These are phyloP conservation scores for Drosophila novamexicana DNA, from an alignment of 1,140 invertebrate genomes.

Conservation along the genomic window DNA sequence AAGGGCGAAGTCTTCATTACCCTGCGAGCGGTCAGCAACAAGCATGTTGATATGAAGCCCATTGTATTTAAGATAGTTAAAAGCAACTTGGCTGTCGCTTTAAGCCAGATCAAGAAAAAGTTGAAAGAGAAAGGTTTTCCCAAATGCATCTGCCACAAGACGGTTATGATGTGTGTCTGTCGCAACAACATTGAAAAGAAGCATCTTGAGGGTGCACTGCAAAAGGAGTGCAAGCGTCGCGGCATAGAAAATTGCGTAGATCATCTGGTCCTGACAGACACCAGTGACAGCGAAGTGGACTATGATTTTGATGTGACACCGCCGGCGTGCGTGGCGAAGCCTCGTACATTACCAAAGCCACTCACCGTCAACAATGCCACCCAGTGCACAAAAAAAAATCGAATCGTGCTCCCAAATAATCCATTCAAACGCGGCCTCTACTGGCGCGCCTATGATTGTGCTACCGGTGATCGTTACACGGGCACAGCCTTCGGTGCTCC, in stretches of 20 bases:
- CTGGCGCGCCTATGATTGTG: constrained; percentile 48
- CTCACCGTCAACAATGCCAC: constrained; percentile 39
- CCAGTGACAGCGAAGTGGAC: constrained; percentile 71
- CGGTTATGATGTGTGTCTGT: constrained; percentile 67
- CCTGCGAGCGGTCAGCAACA: constrained; percentile 41
- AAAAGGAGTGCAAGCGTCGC: constrained; percentile 39
- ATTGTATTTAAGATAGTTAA: constrained; percentile 74
- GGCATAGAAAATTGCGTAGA: constrained; percentile 50
- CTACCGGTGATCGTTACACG: constrained; percentile 50
- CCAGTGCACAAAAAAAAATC: constrained; percentile 46
- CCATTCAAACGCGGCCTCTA: constrained; percentile 30
- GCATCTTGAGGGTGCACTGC: constrained; percentile 45
- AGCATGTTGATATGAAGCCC: constrained; percentile 46
- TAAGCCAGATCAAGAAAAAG: constrained; percentile 45
- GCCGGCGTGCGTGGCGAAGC: constrained; percentile 29
- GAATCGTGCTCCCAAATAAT: constrained; percentile 3
- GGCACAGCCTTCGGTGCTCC: constrained; percentile 49
- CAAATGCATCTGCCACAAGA: constrained; percentile 72
- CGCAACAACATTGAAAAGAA: constrained; percentile 58
- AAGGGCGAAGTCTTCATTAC: constrained; percentile 67
- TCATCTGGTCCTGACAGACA: constrained; percentile 67
- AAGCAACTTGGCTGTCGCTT: constrained; percentile 48
- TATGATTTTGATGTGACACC: constrained; percentile 67
- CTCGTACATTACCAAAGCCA: background rate
- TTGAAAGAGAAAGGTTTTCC: constrained; percentile 65